phyloP scores from a whole-genome alignment of 2,797 vertebrate species.

The Xenops minutus region DNA sequence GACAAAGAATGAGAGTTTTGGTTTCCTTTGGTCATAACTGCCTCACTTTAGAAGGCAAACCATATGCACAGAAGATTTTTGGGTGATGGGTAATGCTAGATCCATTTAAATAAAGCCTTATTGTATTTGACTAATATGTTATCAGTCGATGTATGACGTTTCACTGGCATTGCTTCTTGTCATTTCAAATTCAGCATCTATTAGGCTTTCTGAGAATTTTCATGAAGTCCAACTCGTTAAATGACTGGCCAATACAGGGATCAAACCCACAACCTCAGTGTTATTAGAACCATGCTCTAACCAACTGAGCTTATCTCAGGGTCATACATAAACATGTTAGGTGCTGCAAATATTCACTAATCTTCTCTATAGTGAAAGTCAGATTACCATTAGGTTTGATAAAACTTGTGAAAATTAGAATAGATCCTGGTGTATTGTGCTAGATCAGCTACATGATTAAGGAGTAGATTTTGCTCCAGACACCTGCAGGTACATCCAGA shows the following conservation, averaged over 20 bases:
- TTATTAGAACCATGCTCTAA: not conserved
- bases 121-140: not conserved
- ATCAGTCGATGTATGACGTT: not conserved
- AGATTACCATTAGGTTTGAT: not conserved
- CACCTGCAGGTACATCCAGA: not conserved
- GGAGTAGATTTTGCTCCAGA: not conserved
- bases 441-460: not conserved
- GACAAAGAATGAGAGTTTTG: not conserved
- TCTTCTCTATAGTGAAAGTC: not conserved
- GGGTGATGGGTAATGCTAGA: not conserved
- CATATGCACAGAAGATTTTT: not conserved
- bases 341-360: not conserved
- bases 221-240: not conserved
- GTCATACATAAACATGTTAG: not conserved
- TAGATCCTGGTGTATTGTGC: not conserved
- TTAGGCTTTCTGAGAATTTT: not conserved
- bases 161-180: not conserved
- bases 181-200: not conserved
- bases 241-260: not conserved
- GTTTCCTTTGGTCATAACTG: not conserved
- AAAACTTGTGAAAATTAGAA: not conserved
- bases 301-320: not conserved
- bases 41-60: not conserved
- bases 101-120: not conserved
- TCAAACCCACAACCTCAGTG: not conserved